A percentile compares a stretch with the other conserved stretches of the same genome.
These are phyloP conservation scores for Phymanthus crucifer DNA, from an alignment of 92 coral and sea anemone genomes.

Conservation along the genomic window DNA sequence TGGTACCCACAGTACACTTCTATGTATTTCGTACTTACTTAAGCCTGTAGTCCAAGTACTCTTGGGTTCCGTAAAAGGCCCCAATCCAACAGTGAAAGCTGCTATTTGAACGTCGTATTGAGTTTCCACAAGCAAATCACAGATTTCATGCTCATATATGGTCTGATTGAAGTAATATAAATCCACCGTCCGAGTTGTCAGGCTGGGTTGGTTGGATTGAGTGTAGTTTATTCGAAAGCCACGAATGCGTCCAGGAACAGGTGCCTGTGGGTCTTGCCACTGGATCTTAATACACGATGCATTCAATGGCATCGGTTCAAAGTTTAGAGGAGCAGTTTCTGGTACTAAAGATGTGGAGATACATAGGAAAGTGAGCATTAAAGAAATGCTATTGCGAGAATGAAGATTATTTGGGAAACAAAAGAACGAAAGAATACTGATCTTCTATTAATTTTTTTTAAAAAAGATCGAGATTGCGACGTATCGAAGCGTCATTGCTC, in stretches of 20 bases:
- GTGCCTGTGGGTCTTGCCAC: slow-evolving; percentile 26
- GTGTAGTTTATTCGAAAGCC: slow-evolving; percentile 9
- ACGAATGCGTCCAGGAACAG: slow-evolving; percentile 12
- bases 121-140: not conserved
- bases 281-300: not conserved
- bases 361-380: not conserved
- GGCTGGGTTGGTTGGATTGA: not conserved
- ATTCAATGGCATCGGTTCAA: not conserved
- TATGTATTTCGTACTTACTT: not conserved
- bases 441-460: no score
- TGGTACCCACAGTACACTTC: no score
- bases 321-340: not conserved
- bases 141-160: not conserved
- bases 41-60: not conserved
- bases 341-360: slow-evolving; percentile 5
- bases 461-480: no score
- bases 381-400: not conserved
- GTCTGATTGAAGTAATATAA: not conserved
- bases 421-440: no score
- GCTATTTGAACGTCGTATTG: not conserved
- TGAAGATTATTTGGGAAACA: not conserved
- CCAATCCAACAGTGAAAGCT: slow-evolving; percentile 21
- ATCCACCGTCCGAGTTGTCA: not conserved
- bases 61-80: not conserved
- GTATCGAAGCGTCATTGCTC: no score